Base-by-base conservation (phyloP, 2,113 vertebrate species). In the Tetraodon nigroviridis region DNA sequence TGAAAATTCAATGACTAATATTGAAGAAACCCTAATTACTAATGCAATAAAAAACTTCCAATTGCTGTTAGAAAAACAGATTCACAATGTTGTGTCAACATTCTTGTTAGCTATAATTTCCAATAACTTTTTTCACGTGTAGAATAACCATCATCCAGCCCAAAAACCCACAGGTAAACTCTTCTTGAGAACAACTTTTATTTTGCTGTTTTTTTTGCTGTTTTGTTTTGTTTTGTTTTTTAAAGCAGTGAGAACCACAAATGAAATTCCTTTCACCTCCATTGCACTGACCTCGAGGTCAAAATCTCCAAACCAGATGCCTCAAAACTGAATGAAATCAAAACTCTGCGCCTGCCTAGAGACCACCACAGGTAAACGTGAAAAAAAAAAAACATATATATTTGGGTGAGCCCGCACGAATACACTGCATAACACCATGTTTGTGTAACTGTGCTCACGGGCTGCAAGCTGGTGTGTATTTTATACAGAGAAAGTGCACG, bases 271-370 rank as follows among this genome's bases (percentile, higher is more conserved):
- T 49, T 42, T 45, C 48, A 20, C 55, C 51, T 58, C 29, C 13
- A 48, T 24, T 61, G 29, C 24, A 16, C 40, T 50, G 21, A 32
- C 16, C 6, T 22, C 27, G 15, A 63, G 12, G 29, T 37, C 15
- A n/a, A 64, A 58, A 58, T 61, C 20, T 65, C 18, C 13, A 29
- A 68, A 14, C 1, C 10, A 22, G n/a, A 67, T 46, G 20, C 51
- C 41, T 49, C 17, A 59, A 64, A 50, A 70, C 45, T 62, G 13
- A 73, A 67, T 56, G 27, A 59, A 72, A 56, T 27, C 51, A 22
- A 40, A 56, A 55, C 45, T 45, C 18, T 63, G 29, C 29, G 18
- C 29, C 48, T n/a, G n/a, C 20, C 48, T 32, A n/a, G 16, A 66
- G 48, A 55, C 18, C 17, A 50, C 55, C 47, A 16, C 42, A 51